Base-by-base conservation (phyloP, 2,113 vertebrate species). In the Myotis davidii region DNA sequence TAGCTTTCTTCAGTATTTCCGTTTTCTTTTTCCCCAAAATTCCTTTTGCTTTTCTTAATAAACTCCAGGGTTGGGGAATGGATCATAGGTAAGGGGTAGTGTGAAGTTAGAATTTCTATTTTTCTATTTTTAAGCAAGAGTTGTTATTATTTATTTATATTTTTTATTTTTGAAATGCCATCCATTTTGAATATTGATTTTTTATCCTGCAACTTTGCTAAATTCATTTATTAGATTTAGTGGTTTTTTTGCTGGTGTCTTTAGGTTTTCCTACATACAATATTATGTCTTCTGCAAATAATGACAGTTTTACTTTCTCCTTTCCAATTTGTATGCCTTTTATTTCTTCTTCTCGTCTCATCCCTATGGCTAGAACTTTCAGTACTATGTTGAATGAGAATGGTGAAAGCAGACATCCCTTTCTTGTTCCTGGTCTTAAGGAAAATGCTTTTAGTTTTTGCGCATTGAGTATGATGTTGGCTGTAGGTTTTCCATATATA, bases 111-210 rank as follows among this genome's bases (percentile, higher is more conserved):
- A 85, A 37, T 79, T 91, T 52, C 50, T 59, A 50, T 37, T 78
- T 90, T 90, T 79, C 52, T 25, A 50, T 67, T 79, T 95, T 85
- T 70, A 21, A 74, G 45, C 14, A 94, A 76, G 54, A 76, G 25
- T 52, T 69, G 73, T n/a, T 70, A 48, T 34, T 65, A 27, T 32
- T 65, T 65, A 65, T 59, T 59, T 9, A 3, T 56, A 64, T 64
- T 29, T 65, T 32, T 32, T 32, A 65, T 65, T 65, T 65, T 65
- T 65, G 14, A n/a, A n/a, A n/a, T 65, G 29, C 29, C 64, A 65
- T 65, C 13, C 6, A 65, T 65, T 65, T 65, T 65, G 64, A 16
- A 32, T 65, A 65, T 65, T 65, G 64, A 65, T 32, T 64, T 65
- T 32, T 13, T 32, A 65, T 65, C 10, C 64, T 32, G 64, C 29